Conservation (phyloP, 2,797 vertebrate species). For the Tamandua tetradactyla region DNA sequence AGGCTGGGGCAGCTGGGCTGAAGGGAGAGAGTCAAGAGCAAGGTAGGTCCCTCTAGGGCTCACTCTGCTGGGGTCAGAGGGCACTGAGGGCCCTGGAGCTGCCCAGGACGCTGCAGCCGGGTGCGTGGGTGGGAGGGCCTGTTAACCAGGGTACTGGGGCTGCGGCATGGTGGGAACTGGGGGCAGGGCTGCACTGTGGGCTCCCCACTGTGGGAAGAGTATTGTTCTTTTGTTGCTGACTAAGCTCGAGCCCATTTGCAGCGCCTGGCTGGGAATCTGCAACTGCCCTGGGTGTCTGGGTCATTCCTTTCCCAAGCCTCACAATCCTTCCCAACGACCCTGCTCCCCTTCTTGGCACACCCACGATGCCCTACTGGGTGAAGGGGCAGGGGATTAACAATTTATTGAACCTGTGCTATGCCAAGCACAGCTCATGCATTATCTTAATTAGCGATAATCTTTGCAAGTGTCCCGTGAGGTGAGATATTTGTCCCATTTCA, state of each 20-base stretch:
- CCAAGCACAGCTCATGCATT: background rate
- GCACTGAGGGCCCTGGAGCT: background rate
- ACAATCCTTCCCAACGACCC: background rate
- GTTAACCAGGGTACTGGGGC: background rate
- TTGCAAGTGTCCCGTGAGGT: background rate
- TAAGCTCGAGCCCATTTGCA: conserved; percentile 21
- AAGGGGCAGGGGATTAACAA: background rate
- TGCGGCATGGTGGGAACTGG: background rate
- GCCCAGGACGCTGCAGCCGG: background rate
- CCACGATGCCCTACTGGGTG: background rate
- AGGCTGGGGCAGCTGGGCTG: background rate
- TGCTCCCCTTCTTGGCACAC: background rate
- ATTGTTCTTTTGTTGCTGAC: conserved; percentile 67
- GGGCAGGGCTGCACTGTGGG: background rate
- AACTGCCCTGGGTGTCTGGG: conserved; percentile 45
- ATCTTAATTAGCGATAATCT: background rate
- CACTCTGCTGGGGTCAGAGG: too few species aligned
- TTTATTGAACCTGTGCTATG: background rate
- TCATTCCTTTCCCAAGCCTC: conserved; percentile 67
- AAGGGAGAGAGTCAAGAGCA: background rate
- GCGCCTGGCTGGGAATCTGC: conserved; percentile 62
- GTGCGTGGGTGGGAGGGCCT: background rate
- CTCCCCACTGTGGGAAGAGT: background rate
- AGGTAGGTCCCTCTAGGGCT: background rate
- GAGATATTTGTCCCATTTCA: background rate